Evolutionary conservation across 1,140 invertebrate genomes (phyloP), one percentile per base, ranked within the genome.

Genomic region (Copidosoma floridanum): DNA sequence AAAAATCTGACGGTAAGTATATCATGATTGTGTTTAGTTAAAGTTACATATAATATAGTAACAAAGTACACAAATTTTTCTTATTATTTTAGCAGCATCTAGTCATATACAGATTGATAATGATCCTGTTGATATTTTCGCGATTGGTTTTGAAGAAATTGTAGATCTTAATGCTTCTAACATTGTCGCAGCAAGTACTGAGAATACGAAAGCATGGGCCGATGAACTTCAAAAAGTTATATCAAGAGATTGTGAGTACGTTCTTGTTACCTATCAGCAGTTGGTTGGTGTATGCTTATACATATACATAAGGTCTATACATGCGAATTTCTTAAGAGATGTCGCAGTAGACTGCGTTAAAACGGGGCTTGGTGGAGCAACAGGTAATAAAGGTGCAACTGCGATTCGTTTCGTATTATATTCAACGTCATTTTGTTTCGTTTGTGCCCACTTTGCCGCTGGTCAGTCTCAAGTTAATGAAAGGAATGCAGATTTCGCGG

Each of bases 61-160:
- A 3, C 40, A 40, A 52, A 37, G 16, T 0, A 18, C 21, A 3
- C 23, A 21, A 37, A 37, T 38, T 20, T 60, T 18, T 48, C 44
- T 44, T 48, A 40, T n/a, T 40, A 6, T 32, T 55, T 41, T 57
- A 54, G 18, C 18, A 37, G 43, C 40, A 35, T 41, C 12, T 51
- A 20, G 20, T 23, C 24, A 38, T 21, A 10, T 40, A 23, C 5
- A 44, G 37, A 77, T 82, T 55, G 79, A 83, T 51, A 83, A 83
- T 67, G 81, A 86, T 64, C 88, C 88, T 38, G 86, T 90, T 29
- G 96, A 99, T 80, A 92, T 99, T 55, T 98, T 90, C 84, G 95
- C 94, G 3, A 94, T 99, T 73, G 98, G 97, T 18, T 98, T 99
- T 82, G 93, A 99, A 81, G 98, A 99, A 86, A 99, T 99, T 67